Evolutionary conservation across 2,113 vertebrate species (phyloP).

Genomic region (Pongo abelii): DNA sequence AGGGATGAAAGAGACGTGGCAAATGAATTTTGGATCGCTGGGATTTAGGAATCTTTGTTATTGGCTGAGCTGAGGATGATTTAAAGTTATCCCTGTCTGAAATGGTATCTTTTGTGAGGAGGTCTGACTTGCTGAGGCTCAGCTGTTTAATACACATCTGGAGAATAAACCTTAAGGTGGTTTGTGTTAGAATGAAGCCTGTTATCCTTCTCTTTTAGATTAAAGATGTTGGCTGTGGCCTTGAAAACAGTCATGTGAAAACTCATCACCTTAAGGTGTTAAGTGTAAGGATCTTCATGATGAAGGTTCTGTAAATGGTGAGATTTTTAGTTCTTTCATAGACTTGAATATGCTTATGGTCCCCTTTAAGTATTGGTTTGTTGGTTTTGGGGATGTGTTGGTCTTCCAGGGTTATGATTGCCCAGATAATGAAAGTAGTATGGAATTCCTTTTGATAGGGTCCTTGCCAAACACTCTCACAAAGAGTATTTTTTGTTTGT

Average conservation of each 20-base stretch:
- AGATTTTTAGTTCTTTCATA: not conserved
- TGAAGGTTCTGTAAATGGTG: not conserved
- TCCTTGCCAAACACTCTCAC: not conserved
- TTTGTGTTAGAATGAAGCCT: not conserved
- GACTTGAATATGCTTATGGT: not conserved
- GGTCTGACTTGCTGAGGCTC: conserved; percentile 78
- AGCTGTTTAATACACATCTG: not conserved
- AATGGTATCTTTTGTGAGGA: conserved; percentile 72
- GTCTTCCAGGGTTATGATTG: not conserved
- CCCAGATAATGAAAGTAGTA: not conserved
- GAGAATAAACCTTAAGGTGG: not conserved
- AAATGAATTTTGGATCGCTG: rapidly evolving
- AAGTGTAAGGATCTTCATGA: not conserved
- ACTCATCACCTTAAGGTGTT: not conserved
- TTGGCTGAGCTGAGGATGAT: conserved; percentile 80
- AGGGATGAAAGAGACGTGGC: not conserved
- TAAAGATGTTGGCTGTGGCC: not conserved
- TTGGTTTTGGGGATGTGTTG: not conserved
- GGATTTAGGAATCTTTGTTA: not conserved
- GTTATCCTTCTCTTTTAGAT: not conserved
- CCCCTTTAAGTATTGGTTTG: not conserved
- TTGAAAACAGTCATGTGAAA: not conserved
- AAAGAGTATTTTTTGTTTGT: not conserved
- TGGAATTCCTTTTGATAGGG: not conserved
- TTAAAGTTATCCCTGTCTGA: conserved; percentile 85